phyloP scores from a whole-genome alignment of 2,888 invertebrate genomes.

The Dryococelus australis region DNA sequence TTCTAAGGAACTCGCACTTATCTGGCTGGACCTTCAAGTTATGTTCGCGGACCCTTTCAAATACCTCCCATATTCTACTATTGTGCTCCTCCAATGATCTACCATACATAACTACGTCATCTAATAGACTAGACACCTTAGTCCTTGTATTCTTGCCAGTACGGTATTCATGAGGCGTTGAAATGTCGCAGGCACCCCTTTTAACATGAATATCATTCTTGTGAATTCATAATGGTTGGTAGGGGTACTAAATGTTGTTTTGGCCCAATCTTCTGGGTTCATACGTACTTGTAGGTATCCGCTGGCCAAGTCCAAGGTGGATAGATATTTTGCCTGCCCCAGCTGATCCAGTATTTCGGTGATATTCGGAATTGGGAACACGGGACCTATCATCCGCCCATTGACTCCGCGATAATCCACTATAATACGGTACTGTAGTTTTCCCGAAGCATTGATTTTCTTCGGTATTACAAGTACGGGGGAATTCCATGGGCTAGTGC shows the following conservation, averaged over 20 bases:
- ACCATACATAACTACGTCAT: slow-evolving; percentile 43
- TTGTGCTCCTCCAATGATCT: slow-evolving; percentile 2
- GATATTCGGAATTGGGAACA: slow-evolving; percentile 17
- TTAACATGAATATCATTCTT: neutral
- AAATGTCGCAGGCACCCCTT: slow-evolving; percentile 29
- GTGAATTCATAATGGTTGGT: slow-evolving; percentile 24
- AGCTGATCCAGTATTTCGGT: slow-evolving; percentile 27
- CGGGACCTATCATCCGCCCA: neutral
- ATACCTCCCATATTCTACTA: no score
- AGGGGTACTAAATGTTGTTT: slow-evolving; percentile 31
- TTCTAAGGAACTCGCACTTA: slow-evolving; percentile 40
- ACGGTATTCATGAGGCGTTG: slow-evolving; percentile 31
- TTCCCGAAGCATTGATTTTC: neutral
- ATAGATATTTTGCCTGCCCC: slow-evolving; percentile 16
- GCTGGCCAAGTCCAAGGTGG: slow-evolving; percentile 27
- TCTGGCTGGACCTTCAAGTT: slow-evolving; percentile 32
- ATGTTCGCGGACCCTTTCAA: slow-evolving; percentile 20
- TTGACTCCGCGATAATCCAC: neutral
- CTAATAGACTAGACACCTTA: slow-evolving; percentile 46
- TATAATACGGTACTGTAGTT: neutral
- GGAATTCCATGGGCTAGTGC: neutral
- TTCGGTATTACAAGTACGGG: neutral
- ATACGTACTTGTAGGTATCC: slow-evolving; percentile 23
- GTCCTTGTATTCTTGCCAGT: neutral
- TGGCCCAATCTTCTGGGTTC: neutral